Evolutionary conservation across 2,888 invertebrate species (phyloP).

Genomic region (Rhamphomyia laevipes): DNA sequence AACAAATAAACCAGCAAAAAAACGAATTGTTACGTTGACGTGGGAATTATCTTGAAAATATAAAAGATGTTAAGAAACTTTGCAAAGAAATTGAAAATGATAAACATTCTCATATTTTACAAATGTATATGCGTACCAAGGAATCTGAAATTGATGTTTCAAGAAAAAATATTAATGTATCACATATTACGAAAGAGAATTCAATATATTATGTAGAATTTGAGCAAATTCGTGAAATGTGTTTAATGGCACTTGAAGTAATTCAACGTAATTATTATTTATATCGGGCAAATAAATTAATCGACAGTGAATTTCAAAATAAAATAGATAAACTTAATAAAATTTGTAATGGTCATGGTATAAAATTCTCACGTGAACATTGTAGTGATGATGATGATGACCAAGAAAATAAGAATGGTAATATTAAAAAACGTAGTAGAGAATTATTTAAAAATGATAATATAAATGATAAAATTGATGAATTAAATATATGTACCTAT

Average conservation of each 20-base stretch:
- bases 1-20: constrained; percentile 24
- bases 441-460: too few species aligned
- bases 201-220: constrained; percentile 24
- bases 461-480: too few species aligned
- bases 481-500: too few species aligned
- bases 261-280: constrained; percentile 20
- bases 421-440: too few species aligned
- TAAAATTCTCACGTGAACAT: constrained; percentile 17
- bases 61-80: constrained; percentile 25
- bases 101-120: constrained; percentile 24
- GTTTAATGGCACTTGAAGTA: too few species aligned
- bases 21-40: constrained; percentile 27
- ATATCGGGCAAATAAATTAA: constrained; percentile 7
- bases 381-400: too few species aligned
- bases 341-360: constrained; percentile 16
- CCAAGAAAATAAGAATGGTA: too few species aligned
- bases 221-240: constrained; percentile 14
- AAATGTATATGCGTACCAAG: constrained; percentile 27
- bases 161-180: constrained; percentile 25
- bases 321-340: constrained; percentile 15
- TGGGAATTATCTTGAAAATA: constrained; percentile 23
- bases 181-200: constrained; percentile 28
- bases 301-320: constrained; percentile 16
- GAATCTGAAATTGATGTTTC: constrained; percentile 27
- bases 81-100: constrained; percentile 27